Evolutionary conservation across 2,888 invertebrate genomes (phyloP).

Genomic region (Tholera decimalis): DNA sequence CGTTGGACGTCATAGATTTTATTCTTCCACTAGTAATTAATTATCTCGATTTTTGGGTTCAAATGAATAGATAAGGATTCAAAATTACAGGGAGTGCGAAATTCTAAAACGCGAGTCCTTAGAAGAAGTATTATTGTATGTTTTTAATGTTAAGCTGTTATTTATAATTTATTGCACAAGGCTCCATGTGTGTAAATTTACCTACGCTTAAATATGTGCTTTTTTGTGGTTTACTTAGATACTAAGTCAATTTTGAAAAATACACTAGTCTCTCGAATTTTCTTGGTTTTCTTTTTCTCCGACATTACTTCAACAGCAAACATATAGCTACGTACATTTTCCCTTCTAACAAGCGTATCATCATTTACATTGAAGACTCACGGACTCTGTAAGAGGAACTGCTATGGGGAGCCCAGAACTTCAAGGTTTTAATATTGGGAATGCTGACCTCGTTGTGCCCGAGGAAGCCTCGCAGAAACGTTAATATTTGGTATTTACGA

Average conservation of each 20-base stretch:
- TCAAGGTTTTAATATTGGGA: too few relatives aligned
- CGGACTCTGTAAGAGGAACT: too few relatives aligned
- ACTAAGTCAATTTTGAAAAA: slow-evolving; percentile 71
- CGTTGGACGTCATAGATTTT: background rate
- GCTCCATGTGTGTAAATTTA: slow-evolving; percentile 63
- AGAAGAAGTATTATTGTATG: slow-evolving; percentile 53
- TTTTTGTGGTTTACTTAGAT: slow-evolving; percentile 65
- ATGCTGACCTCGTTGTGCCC: too few relatives aligned
- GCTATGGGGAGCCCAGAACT: too few relatives aligned
- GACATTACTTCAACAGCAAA: background rate
- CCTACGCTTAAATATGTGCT: slow-evolving; percentile 66
- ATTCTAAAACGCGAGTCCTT: slow-evolving; percentile 45
- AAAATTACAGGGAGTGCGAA: slow-evolving; percentile 33
- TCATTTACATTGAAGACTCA: too few relatives aligned
- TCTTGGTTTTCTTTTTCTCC: slow-evolving; percentile 29
- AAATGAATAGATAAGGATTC: slow-evolving; percentile 18
- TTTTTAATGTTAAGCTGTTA: slow-evolving; percentile 53
- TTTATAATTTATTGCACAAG: slow-evolving; percentile 68
- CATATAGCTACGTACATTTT: too few relatives aligned
- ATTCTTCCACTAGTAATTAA: background rate
- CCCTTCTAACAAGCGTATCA: too few relatives aligned
- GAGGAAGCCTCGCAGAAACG: too few relatives aligned
- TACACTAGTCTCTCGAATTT: slow-evolving; percentile 74
- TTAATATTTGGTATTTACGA: too few relatives aligned
- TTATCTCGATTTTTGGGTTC: slow-evolving; percentile 1